Base-by-base conservation (phyloP, 2,797 vertebrate genomes). In the Myotis myotis region DNA sequence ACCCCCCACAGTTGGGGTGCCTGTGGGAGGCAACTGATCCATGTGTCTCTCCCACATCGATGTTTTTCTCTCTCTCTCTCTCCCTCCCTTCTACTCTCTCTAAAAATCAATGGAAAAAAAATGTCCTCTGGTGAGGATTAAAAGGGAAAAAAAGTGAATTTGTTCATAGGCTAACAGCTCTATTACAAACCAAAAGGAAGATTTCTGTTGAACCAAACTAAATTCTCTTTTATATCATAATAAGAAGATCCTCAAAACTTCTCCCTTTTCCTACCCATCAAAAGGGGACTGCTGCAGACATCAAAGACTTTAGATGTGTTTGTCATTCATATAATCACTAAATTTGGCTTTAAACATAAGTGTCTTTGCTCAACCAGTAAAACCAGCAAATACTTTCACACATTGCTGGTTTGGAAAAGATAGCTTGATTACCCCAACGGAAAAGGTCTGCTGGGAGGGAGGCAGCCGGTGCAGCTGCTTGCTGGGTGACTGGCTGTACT, bases 401-500 rank as follows among this genome's bases (percentile, higher is more conserved):
- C n/a, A 30, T 30, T 64, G 38, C 36, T 57, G n/a, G 81, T 87
- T 95, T 80, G 68, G 30, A 47, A 82, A 55, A 72, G 71, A 91
- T 74, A 94, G 95, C 6, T 2, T 0, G 5, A 94, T 85, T 93
- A 49, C 57, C 87, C 41, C 3, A 80, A 91, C 30, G 81, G 87
- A 92, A 62, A 53, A 76, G 44, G 51, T 1, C 44, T 0, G 25
- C 8, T 19, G 17, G 9, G 15, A 23, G 22, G 16, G 8, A 33
- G 19, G 57, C n/a, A 72, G 53, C 94, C 53, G 89, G 19, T 41
- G 88, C 28, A 81, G 93, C 5, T 15, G 19, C 80, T 94, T 79
- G 93, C 76, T 55, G 30, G 74, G 78, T 33, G n/a, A n/a, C 62
- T 33, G 84, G 90, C 62, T 57, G 64, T 97, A 99, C 99, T 99